Evolutionary conservation across 2,888 invertebrate genomes (phyloP).

Genomic region (Pammene aurita): DNA sequence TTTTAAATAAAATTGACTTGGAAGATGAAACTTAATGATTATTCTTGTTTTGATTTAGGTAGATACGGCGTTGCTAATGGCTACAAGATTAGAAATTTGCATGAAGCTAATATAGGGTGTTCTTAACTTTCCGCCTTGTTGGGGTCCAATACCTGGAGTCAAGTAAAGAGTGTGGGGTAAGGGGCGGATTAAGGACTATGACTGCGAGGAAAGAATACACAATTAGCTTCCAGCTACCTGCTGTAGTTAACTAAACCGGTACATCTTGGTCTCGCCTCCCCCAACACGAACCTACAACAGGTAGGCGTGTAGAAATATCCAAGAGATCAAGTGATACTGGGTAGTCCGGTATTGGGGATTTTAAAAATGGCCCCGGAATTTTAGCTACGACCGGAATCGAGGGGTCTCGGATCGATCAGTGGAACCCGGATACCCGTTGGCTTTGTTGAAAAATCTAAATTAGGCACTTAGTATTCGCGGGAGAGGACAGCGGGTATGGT

Average conservation of each 20-base stretch:
- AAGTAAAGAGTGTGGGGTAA: constrained; percentile 61
- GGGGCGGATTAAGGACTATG: constrained; percentile 80
- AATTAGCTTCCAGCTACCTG: constrained; percentile 82
- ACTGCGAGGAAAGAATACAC: constrained; percentile 83
- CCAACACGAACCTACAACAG: constrained; percentile 51
- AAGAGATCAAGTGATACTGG: constrained; percentile 59
- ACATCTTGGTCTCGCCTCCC: constrained; percentile 57
- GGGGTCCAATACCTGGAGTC: constrained; percentile 62
- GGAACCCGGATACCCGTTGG: constrained; percentile 69
- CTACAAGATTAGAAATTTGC: constrained; percentile 61
- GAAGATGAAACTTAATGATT: too few relatives aligned
- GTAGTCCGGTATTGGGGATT: constrained; percentile 70
- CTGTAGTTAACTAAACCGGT: constrained; percentile 76
- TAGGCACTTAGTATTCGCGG: constrained; percentile 78
- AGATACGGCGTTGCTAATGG: constrained; percentile 3
- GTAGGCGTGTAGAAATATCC: constrained; percentile 49
- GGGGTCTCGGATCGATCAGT: constrained; percentile 75
- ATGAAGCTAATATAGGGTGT: constrained; percentile 64
- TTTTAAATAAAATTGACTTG: too few relatives aligned
- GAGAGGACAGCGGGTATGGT: constrained; percentile 34
- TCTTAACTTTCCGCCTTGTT: constrained; percentile 79
- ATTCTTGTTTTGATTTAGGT: too few relatives aligned
- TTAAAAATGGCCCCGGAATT: constrained; percentile 74
- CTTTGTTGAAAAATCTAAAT: constrained; percentile 80
- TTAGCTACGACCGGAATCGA: constrained; percentile 77